Evolutionary conservation across 2,888 invertebrate genomes (phyloP), one percentile per base, ranked within the genome.

Genomic region (Mechanitis messenoides): DNA sequence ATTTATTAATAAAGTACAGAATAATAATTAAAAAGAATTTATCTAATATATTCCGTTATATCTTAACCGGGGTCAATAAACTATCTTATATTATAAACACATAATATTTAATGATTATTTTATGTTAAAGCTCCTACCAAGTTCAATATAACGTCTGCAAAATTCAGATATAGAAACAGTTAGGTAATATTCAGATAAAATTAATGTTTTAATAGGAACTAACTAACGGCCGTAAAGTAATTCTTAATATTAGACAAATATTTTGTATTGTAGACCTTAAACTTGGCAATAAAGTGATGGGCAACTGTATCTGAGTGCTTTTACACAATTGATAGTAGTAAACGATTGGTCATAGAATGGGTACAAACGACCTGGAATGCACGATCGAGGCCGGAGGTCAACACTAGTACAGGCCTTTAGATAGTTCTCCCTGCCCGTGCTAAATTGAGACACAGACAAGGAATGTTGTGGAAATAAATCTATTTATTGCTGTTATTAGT

Each of bases 311-410:
- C 50, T 50, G 33, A 54, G 53, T 47, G 58, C 55, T 66, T 61
- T 64, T 61, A 62, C 64, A 66, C 57, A 77, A 80, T 79, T 80
- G 76, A 84, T 83, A 82, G 81, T 80, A 78, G 81, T 83, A 76
- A 80, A 74, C 74, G 78, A 76, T 78, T 74, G 78, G 77, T 78
- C 79, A 84, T 81, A 83, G 81, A 75, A 76, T 56, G 55, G 58
- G 60, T 79, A 83, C 80, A 79, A 84, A 76, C 78, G 76, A 76
- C 72, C 73, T 65, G 68, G 72, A 71, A 75, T 72, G 75, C 81
- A 80, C 82, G 81, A 78, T 73, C 74, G 72, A 64, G 79, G 78
- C 74, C 74, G 73, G 67, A 72, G 81, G 80, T 81, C 79, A 76
- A 71, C 72, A 71, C 76, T 72, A 76, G 77, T 77, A 77, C 76